Base-by-base conservation (phyloP, 1,140 invertebrate genomes). In the Penaeus japonicus region DNA sequence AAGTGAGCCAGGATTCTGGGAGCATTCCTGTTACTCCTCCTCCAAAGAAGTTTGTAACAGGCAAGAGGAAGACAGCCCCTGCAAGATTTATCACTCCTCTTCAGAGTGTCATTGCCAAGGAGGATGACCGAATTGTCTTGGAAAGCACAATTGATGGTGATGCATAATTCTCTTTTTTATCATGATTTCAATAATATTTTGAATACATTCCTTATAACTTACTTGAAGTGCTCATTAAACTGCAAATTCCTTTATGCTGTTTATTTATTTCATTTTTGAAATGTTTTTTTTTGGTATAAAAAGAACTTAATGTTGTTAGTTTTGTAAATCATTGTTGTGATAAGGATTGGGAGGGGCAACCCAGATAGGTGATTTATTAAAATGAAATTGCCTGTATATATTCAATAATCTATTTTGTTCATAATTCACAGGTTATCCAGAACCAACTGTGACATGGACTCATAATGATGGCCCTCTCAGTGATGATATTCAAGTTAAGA, bases 111-210 rank as follows among this genome's bases (percentile, higher is more conserved):
- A 96, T 96, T 90, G 95, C 96, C 0, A 96, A 96, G 92, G 96
- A 97, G 93, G 95, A 95, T 57, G 93, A 93, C 18, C 94, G 95
- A 91, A 94, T 97, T 12, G 92, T 94, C 30, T 93, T 97, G 85
- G 96, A 96, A 92, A 95, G 95, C 85, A 95, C 95, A 47, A 93
- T 96, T 81, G 96, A 96, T 92, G 96, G 95, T 93, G 93, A 93
- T 90, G 87, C 7, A 75, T 57, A 54, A 83, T 39, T 85, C 39
- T 53, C 12, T 18, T 53, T 87, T 73, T 55, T 73, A 17, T 83
- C 87, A 65, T 77, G 22, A 35, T 89, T 90, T 32, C n/a, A 35
- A 4, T 0, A 15, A 17, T 47, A 87, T 20, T 75, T 84, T 70
- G 15, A 75, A n/a, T n/a, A 54, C 27, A 54, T 78, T 22, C 20